Evolutionary conservation across 1,140 invertebrate species (phyloP), one percentile per base, ranked within the genome.

Genomic region (Cephus cinctus): DNA sequence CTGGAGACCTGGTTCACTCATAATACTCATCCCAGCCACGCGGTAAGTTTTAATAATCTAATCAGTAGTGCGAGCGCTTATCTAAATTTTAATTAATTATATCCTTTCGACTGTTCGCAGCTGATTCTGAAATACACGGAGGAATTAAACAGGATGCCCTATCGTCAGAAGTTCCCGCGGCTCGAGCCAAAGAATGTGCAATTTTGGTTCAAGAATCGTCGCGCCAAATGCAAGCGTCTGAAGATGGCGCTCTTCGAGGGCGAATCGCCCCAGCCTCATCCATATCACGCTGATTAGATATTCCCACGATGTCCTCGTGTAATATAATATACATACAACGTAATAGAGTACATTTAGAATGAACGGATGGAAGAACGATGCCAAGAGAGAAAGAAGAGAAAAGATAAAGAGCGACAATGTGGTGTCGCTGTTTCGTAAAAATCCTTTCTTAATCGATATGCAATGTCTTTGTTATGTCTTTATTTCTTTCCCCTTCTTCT

Each of bases 131-230:
- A 96, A 71, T 98, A 96, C 71, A 98, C 95, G 2, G 94, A 97
- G 61, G 93, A 97, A 64, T 77, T 98, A 50, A 98, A 98, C 69
- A 83, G 87, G 40, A 95, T 96, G 86, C 91, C 90, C 19, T 94
- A 97, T 71, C 81, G 95, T 58, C 93, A 96, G 70, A 97, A 98
- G 73, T 98, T 98, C 73, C 96, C 95, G 0, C 85, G 92, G 16
- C 78, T 98, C 19, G 95, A 98, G 73, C 94, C 95, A 12, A 98
- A 98, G 76, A 98, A 98, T 69, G 94, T 98, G 41, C 95, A 98
- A 75, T 95, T 98, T 69, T 94, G 90, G 90, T 92, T 94, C 73
- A 97, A 97, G 75, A 98, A 98, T 71, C 86, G 95, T 34, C 79
- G 94, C 34, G 96, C 96, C 52, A 98, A 98, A 74, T 95, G 92